Percentiles rank a stretch among this genome's conserved stretches.
These are phyloP conservation scores for Dipodomys stephensi DNA, from an alignment of 2,113 vertebrate genomes.

Conservation along the genomic window DNA sequence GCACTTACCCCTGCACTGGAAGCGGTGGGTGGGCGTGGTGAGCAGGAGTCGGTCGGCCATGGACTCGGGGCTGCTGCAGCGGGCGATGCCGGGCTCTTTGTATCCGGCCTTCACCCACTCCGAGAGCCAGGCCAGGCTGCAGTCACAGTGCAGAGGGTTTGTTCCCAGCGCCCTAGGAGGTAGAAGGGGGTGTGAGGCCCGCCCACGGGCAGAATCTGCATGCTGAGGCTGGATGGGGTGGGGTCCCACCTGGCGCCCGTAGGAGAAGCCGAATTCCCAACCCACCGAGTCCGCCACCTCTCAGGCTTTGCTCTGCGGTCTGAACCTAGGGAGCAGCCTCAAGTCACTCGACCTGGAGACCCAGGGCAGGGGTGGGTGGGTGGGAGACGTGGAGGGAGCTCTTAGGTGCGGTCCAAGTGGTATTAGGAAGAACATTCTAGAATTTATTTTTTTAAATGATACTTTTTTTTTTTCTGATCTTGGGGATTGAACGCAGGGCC, in stretches of 20 bases:
- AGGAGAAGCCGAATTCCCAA: not conserved
- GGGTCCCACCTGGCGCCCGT: not conserved
- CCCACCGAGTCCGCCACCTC: not conserved
- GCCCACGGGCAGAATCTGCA: too few species aligned
- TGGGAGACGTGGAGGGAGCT: too few species aligned
- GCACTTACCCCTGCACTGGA: slow-evolving; percentile 95
- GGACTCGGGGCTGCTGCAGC: slow-evolving; percentile 94
- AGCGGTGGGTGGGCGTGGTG: slow-evolving; percentile 95
- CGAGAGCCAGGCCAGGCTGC: slow-evolving; percentile 97
- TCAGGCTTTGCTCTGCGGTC: not conserved
- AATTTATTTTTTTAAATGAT: not conserved
- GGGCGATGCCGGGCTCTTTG: slow-evolving; percentile 98
- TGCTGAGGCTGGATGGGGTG: too few species aligned
- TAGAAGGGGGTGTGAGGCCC: slow-evolving; percentile 44
- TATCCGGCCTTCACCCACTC: slow-evolving; percentile 99
- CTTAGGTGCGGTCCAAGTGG: too few species aligned
- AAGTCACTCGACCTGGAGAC: not conserved
- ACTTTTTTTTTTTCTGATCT: not conserved
- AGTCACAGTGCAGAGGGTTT: slow-evolving; percentile 97
- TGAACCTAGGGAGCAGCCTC: not conserved
- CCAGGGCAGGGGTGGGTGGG: too few species aligned
- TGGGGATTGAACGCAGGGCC: too few species aligned
- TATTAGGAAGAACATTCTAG: not conserved
- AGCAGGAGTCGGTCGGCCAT: slow-evolving; percentile 97
- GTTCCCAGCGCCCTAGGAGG: slow-evolving; percentile 93